phyloP scores from a whole-genome alignment of 2,888 invertebrate genomes.

The Formica aserva region DNA sequence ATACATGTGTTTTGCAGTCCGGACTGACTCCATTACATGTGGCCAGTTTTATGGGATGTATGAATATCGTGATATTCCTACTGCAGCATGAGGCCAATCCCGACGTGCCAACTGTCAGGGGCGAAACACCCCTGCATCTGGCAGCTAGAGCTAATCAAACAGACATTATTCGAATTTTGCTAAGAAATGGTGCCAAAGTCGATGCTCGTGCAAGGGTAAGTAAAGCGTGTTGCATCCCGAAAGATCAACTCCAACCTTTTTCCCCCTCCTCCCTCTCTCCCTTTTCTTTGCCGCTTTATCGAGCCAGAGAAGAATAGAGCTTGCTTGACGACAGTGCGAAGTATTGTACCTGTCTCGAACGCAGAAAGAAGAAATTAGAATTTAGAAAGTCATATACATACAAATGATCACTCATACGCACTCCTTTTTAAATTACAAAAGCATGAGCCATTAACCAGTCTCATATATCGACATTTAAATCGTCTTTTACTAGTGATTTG shows the following conservation, averaged over 20 bases:
- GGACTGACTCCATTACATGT: constrained; percentile 99
- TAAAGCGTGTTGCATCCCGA: constrained; percentile 63
- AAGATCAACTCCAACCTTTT: not conserved
- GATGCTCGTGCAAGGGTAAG: constrained; percentile 89
- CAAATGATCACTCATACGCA: constrained; percentile 56
- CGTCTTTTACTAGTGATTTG: constrained; percentile 17
- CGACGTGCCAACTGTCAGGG: constrained; percentile 97
- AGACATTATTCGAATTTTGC: constrained; percentile 97
- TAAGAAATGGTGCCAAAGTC: constrained; percentile 96
- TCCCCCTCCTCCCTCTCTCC: not conserved
- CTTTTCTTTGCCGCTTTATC: constrained; percentile 33
- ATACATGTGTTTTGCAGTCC: constrained; percentile 86
- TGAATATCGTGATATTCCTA: constrained; percentile 99
- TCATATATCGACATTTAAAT: constrained; percentile 45
- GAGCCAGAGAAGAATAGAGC: constrained; percentile 25
- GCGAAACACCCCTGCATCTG: constrained; percentile 98
- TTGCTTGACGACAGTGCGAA: constrained; percentile 28
- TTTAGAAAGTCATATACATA: constrained; percentile 51
- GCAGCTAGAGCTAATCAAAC: constrained; percentile 99
- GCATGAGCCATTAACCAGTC: constrained; percentile 79
- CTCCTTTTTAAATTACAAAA: constrained; percentile 31
- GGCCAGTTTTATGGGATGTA: constrained; percentile 99
- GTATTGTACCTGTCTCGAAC: not conserved
- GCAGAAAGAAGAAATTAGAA: not conserved
- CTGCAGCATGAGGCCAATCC: constrained; percentile 97